Percentiles rank a stretch among this genome's conserved stretches.
These are phyloP conservation scores for Podarcis muralis DNA, from an alignment of 2,113 vertebrate species.

Conservation along the genomic window DNA sequence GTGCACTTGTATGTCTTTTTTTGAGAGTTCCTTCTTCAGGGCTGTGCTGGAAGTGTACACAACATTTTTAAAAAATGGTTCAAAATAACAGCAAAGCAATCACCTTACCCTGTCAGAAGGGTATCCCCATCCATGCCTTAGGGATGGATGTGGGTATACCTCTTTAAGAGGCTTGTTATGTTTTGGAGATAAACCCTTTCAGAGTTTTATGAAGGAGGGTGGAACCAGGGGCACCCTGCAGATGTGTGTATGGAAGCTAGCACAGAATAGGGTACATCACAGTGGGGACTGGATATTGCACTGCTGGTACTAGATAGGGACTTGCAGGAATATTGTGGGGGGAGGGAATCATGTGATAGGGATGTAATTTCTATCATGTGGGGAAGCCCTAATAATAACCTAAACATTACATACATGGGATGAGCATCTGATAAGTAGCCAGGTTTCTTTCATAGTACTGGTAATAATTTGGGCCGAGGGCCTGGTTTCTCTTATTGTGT, in stretches of 20 bases:
- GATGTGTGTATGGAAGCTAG: no score
- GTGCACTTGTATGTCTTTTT: not conserved
- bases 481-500: not conserved
- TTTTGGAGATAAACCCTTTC: no score
- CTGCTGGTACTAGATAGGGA: not conserved
- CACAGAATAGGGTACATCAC: no score
- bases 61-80: not conserved
- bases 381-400: not conserved
- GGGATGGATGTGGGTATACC: no score
- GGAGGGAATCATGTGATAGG: not conserved
- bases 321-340: not conserved
- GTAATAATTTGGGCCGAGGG: not conserved
- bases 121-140: not conserved
- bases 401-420: not conserved
- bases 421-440: not conserved
- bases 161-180: no score
- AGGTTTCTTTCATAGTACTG: not conserved
- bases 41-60: not conserved
- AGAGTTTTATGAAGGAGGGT: no score
- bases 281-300: not conserved
- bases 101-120: not conserved
- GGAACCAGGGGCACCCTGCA: no score
- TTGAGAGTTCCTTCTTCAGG: not conserved
- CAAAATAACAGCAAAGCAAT: not conserved
- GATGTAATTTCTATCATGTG: not conserved